Base-by-base conservation (phyloP, 2,113 vertebrate genomes). In the Eleginops maclovinus region DNA sequence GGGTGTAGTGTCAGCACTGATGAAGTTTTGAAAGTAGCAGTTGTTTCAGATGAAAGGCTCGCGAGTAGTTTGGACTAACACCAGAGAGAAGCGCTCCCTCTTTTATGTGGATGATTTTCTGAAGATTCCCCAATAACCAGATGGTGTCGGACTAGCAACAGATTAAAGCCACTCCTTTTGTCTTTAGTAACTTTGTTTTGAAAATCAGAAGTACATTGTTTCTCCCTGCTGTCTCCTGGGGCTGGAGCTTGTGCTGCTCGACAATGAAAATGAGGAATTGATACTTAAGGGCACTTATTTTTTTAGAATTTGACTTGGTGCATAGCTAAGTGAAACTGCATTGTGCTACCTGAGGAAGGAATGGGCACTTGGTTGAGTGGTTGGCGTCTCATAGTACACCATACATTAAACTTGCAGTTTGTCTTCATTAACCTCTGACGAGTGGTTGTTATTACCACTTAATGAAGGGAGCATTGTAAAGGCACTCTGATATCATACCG, bases 131-230 rank as follows among this genome's bases (percentile, higher is more conserved):
- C 72, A 78, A 80, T 77, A 82, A 85, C 59, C 88, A 89, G 85
- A 90, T 91, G 80, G 77, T 72, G 64, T 86, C 78, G 50, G 63
- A 74, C 68, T 71, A 83, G 54, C 4, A 6, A 50, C 74, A 82
- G 79, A 90, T 87, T 88, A 79, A 91, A 91, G 86, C 17, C 2
- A 40, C 69, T 76, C 40, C 40, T 44, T n/a, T 77, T 85, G 60
- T 72, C 72, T 85, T n/a, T 78, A 83, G 71, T 79, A 75, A 74
- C 75, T 75, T 61, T 63, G 22, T 79, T 88, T 78, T 74, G 73
- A 80, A 84, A 81, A 55, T 59, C 49, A 49, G 55, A 77, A 83
- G 75, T 66, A 63, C 64, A 73, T 72, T 64, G 36, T 81, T 51
- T 74, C 51, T 72, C 51, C 28, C 21, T 65, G 46, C 36, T 77